Evolutionary conservation across 2,797 vertebrate genomes (phyloP).

Genomic region (Protonibea diacanthus): DNA sequence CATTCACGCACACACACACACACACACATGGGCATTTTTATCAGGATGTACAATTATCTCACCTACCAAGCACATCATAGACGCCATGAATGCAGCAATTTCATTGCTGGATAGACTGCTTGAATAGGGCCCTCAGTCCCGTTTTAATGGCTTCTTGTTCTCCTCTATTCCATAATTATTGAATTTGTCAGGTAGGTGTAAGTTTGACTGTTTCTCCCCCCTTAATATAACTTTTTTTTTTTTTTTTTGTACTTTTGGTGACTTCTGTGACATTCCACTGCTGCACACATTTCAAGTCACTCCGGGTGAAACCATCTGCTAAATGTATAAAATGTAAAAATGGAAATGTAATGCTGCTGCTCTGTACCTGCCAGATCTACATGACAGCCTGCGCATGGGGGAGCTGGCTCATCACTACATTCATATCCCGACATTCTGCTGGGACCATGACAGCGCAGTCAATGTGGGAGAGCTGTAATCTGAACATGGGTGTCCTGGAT

Average conservation of each 20-base stretch:
- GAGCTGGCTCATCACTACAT: constrained; percentile 59
- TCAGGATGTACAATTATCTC: too few species aligned
- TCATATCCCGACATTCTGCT: constrained; percentile 51
- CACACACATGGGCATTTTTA: too few species aligned
- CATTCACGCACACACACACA: too few species aligned
- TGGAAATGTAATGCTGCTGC: constrained; percentile 45
- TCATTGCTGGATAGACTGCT: too few species aligned
- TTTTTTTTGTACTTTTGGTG: constrained; percentile 9
- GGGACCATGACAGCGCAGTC: constrained; percentile 56
- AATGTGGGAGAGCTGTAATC: constrained; percentile 54
- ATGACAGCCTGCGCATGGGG: constrained; percentile 57
- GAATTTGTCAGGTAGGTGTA: background rate
- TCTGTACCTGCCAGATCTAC: constrained; percentile 60
- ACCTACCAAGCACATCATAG: too few species aligned
- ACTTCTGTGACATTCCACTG: constrained; percentile 15
- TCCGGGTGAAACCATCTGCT: constrained; percentile 44
- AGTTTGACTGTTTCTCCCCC: background rate
- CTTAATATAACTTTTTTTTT: background rate
- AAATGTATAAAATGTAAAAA: constrained; percentile 58
- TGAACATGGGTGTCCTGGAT: constrained; percentile 50
- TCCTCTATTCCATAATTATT: background rate
- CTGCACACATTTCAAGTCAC: constrained; percentile 30
- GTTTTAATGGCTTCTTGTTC: background rate
- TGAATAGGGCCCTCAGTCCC: too few species aligned
- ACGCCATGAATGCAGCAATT: too few species aligned